Base-by-base conservation (phyloP, 2,113 vertebrate genomes). In the Fulica atra region DNA sequence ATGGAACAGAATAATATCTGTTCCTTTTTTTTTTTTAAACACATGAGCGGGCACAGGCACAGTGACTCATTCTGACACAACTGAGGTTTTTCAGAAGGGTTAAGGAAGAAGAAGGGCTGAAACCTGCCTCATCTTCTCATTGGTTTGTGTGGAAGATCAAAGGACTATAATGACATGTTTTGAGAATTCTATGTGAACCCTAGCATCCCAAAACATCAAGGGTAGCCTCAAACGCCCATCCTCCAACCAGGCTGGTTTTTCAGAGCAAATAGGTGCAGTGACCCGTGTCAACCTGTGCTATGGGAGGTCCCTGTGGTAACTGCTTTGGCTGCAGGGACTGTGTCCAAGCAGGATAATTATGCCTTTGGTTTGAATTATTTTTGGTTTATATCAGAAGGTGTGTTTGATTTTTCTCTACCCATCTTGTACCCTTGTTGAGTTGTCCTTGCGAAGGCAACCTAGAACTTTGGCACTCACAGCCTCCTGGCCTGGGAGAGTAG, bases 31-130 rank as follows among this genome's bases (percentile, higher is more conserved):
- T 31, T 42, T 28, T n/a, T 57, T 24, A 25, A 68, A 46, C 31
- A n/a, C 53, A 46, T 33, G 77, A 73, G 64, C 6, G 3, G 74
- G 66, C 31, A 90, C 59, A 70, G 66, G 63, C n/a, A 57, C 36
- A 83, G 56, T 95, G 92, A 88, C 63, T 95, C 88, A 90, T 88
- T 94, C 63, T 80, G 63, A 93, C 26, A 84, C 63, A 92, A 9
- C 10, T 83, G 88, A 92, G 94, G 54, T 59, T 95, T 96, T 95
- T 93, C 71, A 81, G 87, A 80, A 86, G 54, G n/a, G 11, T 11
- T 76, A 57, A 44, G 51, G 79, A 44, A 89, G 74, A 86, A 72
- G 38, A 13, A 77, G 19, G 36, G 25, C 54, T 80, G 86, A 92
- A 93, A 92, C 56, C 29, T 54, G 28, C 61, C n/a, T 90, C 15